These are phyloP conservation scores for Halocynthia aurantium DNA, from an alignment of 23 tunicate species.

Conservation along the genomic window DNA sequence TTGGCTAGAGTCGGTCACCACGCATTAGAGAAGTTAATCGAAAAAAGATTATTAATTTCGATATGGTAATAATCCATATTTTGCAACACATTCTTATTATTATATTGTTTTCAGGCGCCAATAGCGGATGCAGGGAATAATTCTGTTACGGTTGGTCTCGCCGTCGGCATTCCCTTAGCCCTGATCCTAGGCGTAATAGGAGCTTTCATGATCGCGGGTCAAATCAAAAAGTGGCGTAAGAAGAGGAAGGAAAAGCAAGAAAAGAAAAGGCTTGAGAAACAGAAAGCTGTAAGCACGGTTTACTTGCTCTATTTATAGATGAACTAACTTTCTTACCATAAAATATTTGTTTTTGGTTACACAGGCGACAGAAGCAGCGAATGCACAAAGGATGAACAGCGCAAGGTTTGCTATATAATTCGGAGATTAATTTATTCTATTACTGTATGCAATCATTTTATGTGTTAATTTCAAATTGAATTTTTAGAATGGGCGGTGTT, in stretches of 20 bases:
- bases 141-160: constrained; percentile 33
- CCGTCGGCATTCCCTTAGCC: constrained; percentile 61
- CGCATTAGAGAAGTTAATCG: too few species aligned
- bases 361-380: background rate
- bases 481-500: constrained; percentile 6
- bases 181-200: constrained; percentile 42
- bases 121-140: constrained; percentile 27
- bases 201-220: constrained; percentile 71
- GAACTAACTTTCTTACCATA: background rate
- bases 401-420: background rate
- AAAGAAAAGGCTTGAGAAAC: constrained; percentile 11
- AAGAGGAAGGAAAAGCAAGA: constrained; percentile 39
- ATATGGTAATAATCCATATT: too few species aligned
- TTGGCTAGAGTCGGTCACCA: too few species aligned
- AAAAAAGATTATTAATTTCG: too few species aligned
- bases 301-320: background rate
- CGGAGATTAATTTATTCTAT: too few species aligned
- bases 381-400: background rate
- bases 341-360: background rate
- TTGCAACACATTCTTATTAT: too few species aligned
- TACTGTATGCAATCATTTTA: background rate
- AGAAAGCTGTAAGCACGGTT: constrained; percentile 24
- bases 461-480: background rate
- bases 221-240: constrained; percentile 48
- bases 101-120: background rate